Percentiles rank a stretch among this genome's conserved stretches.
Conservation (phyloP, 2,113 vertebrate genomes). For the Dunckerocampus dactyliophorus region DNA sequence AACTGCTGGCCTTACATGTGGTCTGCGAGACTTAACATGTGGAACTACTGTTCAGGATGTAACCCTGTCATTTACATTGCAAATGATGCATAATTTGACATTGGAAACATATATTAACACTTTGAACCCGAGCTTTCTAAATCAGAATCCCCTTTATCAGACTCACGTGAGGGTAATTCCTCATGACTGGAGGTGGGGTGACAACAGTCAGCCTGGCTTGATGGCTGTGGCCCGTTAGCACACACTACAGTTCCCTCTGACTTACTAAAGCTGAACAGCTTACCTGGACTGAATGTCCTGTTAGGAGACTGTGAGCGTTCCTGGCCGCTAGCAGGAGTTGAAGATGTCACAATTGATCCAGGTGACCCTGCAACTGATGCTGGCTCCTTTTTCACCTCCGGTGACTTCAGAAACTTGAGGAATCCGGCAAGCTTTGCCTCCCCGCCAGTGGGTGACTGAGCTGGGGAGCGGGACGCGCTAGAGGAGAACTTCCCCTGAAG, state of each 20-base stretch:
- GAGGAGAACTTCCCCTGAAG: conserved; percentile 86
- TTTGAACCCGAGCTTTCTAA: conserved; percentile 48
- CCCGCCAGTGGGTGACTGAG: conserved; percentile 79
- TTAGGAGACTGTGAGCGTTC: conserved; percentile 86
- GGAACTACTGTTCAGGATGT: conserved; percentile 17
- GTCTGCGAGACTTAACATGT: conserved; percentile 25
- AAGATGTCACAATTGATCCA: conserved; percentile 38
- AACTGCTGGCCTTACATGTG: conserved; percentile 26
- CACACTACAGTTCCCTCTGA: conserved; percentile 70
- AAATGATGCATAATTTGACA: conserved; percentile 18
- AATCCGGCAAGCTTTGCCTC: conserved; percentile 88
- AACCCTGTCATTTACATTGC: conserved; percentile 25
- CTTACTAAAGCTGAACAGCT: conserved; percentile 84
- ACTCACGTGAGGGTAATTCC: conserved; percentile 57
- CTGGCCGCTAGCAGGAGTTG: conserved; percentile 40
- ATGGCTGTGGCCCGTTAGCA: conserved; percentile 71
- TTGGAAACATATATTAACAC: conserved; percentile 38
- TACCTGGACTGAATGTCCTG: conserved; percentile 85
- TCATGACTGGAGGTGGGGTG: conserved; percentile 57
- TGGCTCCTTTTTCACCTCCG: conserved; percentile 76
- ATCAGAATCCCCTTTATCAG: conserved; percentile 55
- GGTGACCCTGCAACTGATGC: conserved; percentile 41
- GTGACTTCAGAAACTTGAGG: conserved; percentile 87
- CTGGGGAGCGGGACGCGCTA: conserved; percentile 68
- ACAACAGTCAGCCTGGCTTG: conserved; percentile 29